Evolutionary conservation across 2,113 vertebrate species (phyloP).

Genomic region (Hippocampus comes): DNA sequence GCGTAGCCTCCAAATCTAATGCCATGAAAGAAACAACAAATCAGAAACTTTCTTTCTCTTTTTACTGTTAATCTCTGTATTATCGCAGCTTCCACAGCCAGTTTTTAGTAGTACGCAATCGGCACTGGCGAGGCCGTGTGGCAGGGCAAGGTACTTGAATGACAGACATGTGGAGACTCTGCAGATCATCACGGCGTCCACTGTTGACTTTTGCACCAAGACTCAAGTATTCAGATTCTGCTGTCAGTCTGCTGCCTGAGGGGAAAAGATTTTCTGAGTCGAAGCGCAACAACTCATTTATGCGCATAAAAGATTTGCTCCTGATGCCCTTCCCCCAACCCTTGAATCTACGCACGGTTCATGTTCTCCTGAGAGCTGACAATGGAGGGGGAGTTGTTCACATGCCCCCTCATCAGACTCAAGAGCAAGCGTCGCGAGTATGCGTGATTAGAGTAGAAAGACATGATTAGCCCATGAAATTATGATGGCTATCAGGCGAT

Average conservation of each 20-base stretch:
- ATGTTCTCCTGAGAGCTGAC: constrained; percentile 25
- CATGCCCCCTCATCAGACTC: constrained; percentile 29
- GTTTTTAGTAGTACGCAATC: constrained; percentile 21
- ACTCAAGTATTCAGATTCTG: constrained; percentile 38
- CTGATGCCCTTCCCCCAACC: constrained; percentile 6
- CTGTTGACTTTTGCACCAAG: constrained; percentile 25
- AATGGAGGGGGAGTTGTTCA: constrained; percentile 17
- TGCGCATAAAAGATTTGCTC: constrained; percentile 51
- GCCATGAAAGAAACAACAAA: neutral
- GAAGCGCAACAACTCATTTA: constrained; percentile 46
- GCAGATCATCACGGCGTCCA: constrained; percentile 29
- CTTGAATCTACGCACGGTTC: constrained; percentile 34
- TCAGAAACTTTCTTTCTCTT: constrained; percentile 8
- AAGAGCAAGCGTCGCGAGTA: constrained; percentile 7
- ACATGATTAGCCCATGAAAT: constrained; percentile 39
- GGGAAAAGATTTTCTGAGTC: constrained; percentile 37
- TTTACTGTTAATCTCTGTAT: constrained; percentile 1
- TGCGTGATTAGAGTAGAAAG: constrained; percentile 49
- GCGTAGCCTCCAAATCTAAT: no score
- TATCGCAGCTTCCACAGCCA: constrained; percentile 20
- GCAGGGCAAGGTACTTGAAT: constrained; percentile 29
- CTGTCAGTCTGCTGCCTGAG: constrained; percentile 38
- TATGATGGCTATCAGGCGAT: neutral
- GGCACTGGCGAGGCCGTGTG: constrained; percentile 15
- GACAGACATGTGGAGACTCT: constrained; percentile 25